A percentile compares a stretch with the other conserved stretches of the same genome.
phyloP scores from a whole-genome alignment of 2,888 invertebrate genomes.

The Pristionchus fissidentatus region DNA sequence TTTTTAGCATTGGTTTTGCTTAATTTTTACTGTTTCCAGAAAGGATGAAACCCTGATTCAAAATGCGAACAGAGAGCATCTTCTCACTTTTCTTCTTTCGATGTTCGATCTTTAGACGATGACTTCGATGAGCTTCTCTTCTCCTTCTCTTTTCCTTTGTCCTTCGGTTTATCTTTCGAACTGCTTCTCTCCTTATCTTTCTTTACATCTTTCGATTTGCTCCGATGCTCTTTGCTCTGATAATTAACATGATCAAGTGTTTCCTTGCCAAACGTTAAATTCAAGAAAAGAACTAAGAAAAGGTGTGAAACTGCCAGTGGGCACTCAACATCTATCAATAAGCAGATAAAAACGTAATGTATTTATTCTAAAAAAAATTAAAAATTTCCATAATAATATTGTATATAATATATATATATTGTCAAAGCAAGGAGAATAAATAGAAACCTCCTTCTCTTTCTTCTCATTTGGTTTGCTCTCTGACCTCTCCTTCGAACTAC shows the following conservation, averaged over 20 bases:
- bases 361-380: too few species aligned
- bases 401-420: too few species aligned
- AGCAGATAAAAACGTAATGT: too few species aligned
- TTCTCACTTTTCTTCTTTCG: background rate
- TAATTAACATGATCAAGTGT: too few species aligned
- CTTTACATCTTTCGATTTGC: background rate
- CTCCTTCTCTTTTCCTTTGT: slow-evolving; percentile 7
- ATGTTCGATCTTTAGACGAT: slow-evolving; percentile 6
- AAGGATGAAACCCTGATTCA: background rate
- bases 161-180: slow-evolving; percentile 29
- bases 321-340: too few species aligned
- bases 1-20: too few species aligned
- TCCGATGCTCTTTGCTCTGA: background rate
- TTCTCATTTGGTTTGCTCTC: background rate
- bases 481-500: background rate
- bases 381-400: too few species aligned
- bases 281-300: background rate
- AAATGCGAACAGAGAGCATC: background rate
- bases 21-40: too few species aligned
- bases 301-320: too few species aligned
- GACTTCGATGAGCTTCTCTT: background rate
- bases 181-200: background rate
- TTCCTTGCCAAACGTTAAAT: too few species aligned
- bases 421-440: too few species aligned
- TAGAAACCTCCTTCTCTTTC: background rate